These are phyloP conservation scores for Equus przewalskii DNA, from an alignment of 2,113 vertebrate species.

Conservation along the genomic window DNA sequence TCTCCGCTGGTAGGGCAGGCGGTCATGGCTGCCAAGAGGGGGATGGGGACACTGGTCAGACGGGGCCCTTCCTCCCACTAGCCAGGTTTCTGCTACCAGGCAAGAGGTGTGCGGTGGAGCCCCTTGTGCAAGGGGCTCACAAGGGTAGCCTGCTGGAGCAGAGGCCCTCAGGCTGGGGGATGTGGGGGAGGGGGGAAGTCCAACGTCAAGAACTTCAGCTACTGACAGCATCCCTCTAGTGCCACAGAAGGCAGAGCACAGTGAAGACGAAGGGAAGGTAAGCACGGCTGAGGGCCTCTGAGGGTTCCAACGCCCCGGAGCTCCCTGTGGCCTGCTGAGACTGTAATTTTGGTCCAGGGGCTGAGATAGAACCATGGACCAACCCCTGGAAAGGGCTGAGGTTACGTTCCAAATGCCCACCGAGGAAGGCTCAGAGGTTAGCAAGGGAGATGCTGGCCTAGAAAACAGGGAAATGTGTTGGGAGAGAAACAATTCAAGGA, in stretches of 20 bases:
- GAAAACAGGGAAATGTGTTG: neutral
- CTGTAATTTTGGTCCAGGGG: neutral
- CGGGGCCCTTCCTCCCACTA: neutral
- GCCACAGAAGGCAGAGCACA: neutral
- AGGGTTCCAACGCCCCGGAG: neutral
- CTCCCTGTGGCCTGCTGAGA: neutral
- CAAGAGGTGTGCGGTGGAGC: neutral
- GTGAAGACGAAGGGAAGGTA: neutral
- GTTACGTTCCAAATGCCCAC: neutral
- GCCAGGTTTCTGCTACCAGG: neutral
- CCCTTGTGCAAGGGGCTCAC: neutral
- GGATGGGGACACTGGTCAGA: neutral
- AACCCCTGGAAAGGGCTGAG: neutral
- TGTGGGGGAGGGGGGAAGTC: neutral
- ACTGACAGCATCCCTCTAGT: neutral
- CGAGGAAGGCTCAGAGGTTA: neutral
- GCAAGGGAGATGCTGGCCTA: neutral
- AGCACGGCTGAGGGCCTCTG: neutral
- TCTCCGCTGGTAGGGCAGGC: slow-evolving; percentile 86
- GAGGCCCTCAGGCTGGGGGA: neutral
- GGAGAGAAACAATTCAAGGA: neutral
- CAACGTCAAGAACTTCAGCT: neutral
- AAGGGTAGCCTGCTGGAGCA: neutral
- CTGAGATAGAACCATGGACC: neutral
- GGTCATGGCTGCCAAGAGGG: slow-evolving; percentile 85